Conservation (phyloP, 2,797 vertebrate species). For the Propithecus deckenii region DNA sequence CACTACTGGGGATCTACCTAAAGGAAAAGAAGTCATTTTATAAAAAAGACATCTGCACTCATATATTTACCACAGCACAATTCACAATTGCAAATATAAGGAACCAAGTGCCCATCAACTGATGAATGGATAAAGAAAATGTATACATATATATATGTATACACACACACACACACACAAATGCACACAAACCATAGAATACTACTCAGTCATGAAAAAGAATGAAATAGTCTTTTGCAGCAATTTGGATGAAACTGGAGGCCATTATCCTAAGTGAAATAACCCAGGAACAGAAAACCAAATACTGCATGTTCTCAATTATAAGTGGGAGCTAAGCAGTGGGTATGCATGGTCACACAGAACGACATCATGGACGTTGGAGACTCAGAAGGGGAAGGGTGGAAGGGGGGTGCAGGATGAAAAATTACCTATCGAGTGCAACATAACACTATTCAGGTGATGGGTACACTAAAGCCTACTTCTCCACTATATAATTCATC, state of each 20-base stretch:
- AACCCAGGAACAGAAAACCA: background rate
- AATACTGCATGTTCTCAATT: background rate
- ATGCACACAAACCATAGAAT: background rate
- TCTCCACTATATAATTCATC: background rate
- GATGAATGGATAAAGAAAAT: background rate
- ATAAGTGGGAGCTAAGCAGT: background rate
- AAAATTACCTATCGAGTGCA: background rate
- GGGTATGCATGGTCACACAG: background rate
- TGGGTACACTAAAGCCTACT: background rate
- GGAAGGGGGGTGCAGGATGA: background rate
- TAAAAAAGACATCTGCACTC: background rate
- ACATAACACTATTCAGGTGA: background rate
- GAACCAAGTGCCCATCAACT: background rate
- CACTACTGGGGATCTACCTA: background rate
- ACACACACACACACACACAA: background rate
- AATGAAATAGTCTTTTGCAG: background rate
- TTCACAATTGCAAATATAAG: background rate
- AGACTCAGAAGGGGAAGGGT: background rate
- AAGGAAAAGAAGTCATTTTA: background rate
- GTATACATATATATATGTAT: fast-evolving
- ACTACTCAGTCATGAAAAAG: background rate
- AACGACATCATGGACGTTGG: background rate
- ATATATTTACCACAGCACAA: background rate
- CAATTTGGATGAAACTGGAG: background rate
- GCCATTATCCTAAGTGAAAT: background rate